Conservation (phyloP, 1,140 invertebrate species). For the Solen grandis region DNA sequence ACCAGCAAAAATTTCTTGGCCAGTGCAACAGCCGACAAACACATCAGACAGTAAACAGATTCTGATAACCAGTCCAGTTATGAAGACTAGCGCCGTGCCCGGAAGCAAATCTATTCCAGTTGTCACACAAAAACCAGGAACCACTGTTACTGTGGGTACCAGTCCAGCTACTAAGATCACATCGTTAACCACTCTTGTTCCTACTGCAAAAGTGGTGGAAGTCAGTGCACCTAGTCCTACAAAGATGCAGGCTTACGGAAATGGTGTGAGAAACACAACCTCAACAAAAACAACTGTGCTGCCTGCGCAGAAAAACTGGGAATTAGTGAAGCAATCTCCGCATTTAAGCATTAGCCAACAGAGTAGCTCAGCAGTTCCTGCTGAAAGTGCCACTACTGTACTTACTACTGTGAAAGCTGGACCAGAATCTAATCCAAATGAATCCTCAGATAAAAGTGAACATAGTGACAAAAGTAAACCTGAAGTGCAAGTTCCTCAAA, state of each 20-base stretch:
- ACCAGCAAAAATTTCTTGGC: slow-evolving; percentile 47
- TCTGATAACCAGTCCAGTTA: slow-evolving; percentile 25
- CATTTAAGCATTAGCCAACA: slow-evolving; percentile 4
- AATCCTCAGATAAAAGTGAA: neutral
- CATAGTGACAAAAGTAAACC: neutral
- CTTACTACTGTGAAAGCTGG: neutral
- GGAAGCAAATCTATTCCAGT: neutral
- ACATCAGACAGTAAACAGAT: slow-evolving; percentile 43
- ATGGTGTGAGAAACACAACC: neutral
- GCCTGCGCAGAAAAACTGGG: slow-evolving; percentile 53
- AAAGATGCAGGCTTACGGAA: neutral
- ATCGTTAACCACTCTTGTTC: neutral
- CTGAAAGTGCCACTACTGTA: neutral
- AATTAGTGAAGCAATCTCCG: slow-evolving; percentile 47
- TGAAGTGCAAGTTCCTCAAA: neutral
- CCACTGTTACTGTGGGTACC: neutral
- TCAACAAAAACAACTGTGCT: slow-evolving; percentile 22
- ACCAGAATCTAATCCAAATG: neutral
- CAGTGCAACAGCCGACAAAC: slow-evolving; percentile 11
- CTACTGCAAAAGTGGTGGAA: slow-evolving; percentile 43
- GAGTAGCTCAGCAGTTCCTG: slow-evolving; percentile 1
- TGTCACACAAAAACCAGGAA: neutral
- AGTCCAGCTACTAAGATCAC: neutral
- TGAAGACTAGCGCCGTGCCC: neutral
- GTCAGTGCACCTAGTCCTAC: slow-evolving; percentile 16